Conservation (phyloP, 1,140 invertebrate species). For the Sesamia nonagrioides region DNA sequence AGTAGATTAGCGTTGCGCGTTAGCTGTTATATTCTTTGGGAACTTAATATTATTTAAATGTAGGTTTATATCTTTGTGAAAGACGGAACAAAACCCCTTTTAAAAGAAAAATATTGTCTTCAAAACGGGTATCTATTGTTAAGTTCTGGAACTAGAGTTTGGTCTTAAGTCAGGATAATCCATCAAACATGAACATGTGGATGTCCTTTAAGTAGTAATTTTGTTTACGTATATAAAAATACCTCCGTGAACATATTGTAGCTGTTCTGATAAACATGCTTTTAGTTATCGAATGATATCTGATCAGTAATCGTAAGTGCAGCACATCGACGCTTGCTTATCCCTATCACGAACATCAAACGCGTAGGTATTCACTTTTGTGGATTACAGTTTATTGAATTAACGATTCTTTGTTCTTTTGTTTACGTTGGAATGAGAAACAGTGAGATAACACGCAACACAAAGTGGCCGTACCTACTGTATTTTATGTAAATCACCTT, state of each 20-base stretch:
- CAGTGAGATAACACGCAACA: conserved; percentile 1
- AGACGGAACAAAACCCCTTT: conserved; percentile 6
- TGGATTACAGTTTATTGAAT: conserved; percentile 17
- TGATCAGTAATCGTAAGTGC: conserved; percentile 40
- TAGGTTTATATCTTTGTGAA: neutral
- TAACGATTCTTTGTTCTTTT: conserved; percentile 21
- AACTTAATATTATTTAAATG: neutral
- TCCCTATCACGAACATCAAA: conserved; percentile 33
- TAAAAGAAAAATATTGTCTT: neutral
- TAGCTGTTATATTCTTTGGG: neutral
- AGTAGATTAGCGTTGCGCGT: neutral
- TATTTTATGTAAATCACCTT: conserved; percentile 12
- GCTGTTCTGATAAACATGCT: conserved; percentile 49
- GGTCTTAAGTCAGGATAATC: conserved; percentile 33
- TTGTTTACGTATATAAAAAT: conserved; percentile 46
- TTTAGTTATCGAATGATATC: conserved; percentile 50
- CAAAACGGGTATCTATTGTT: neutral
- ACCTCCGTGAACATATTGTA: conserved; percentile 10
- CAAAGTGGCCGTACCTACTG: neutral
- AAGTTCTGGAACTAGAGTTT: neutral
- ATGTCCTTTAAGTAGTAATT: conserved; percentile 10
- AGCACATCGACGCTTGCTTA: conserved; percentile 8
- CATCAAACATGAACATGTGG: conserved; percentile 35
- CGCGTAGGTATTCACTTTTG: conserved; percentile 15
- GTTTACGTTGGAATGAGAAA: neutral